Evolutionary conservation across 2,797 vertebrate genomes (phyloP).

Genomic region (Macropus fuliginosus): DNA sequence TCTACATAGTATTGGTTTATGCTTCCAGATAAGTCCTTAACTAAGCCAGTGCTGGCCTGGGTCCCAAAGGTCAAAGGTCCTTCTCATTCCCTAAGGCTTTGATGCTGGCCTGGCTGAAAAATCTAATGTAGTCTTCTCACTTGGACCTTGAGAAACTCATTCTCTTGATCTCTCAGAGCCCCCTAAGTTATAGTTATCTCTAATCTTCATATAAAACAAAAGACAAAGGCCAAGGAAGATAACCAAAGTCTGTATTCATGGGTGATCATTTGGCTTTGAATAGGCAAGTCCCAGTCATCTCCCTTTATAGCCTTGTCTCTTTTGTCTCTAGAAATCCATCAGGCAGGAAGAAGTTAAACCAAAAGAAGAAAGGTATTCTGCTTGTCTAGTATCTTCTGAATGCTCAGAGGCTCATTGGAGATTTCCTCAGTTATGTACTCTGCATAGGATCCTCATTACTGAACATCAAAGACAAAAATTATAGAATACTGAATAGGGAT

Average conservation of each 20-base stretch:
- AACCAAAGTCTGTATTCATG: not conserved
- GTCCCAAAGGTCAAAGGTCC: too few relatives aligned
- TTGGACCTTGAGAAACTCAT: not conserved
- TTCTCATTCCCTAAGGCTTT: too few relatives aligned
- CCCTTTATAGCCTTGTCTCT: not conserved
- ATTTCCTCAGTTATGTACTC: not conserved
- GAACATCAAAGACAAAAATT: not conserved
- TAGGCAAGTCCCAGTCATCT: not conserved
- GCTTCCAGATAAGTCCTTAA: too few relatives aligned
- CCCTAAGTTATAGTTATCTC: not conserved
- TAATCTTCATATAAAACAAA: not conserved
- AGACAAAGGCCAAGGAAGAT: not conserved
- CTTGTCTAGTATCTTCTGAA: not conserved
- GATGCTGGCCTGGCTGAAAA: too few relatives aligned
- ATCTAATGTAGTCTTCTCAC: too few relatives aligned
- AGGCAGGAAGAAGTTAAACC: not conserved
- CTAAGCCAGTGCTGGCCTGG: too few relatives aligned
- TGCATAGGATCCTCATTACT: not conserved
- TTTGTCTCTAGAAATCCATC: not conserved
- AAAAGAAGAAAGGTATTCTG: not conserved
- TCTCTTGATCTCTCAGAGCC: not conserved
- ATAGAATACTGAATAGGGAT: not conserved
- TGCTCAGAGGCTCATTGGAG: not conserved
- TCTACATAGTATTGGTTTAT: too few relatives aligned
- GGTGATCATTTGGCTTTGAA: not conserved